phyloP scores from a whole-genome alignment of 2,888 invertebrate species.

The Stegophylla sp. region DNA sequence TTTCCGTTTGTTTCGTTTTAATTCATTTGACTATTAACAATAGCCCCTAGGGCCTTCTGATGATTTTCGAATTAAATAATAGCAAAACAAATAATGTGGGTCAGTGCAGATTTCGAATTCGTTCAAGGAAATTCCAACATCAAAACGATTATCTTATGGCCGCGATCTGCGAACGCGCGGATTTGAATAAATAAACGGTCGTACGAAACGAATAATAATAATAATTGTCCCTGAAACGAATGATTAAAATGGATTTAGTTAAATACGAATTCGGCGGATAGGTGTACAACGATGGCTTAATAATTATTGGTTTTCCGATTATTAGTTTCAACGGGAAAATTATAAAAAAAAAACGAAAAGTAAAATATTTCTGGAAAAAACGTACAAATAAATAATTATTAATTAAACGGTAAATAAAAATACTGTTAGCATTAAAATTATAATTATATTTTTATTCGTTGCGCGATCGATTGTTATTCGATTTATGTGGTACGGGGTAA shows the following conservation, averaged over 20 bases:
- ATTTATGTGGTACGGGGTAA: too few relatives aligned
- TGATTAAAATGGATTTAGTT: neutral
- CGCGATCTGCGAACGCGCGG: neutral
- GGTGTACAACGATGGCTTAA: neutral
- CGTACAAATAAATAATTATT: too few relatives aligned
- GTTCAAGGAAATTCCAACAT: conserved; percentile 22
- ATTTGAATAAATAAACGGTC: neutral
- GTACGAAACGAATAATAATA: neutral
- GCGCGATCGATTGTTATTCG: too few relatives aligned
- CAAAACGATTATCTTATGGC: neutral
- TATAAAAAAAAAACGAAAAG: too few relatives aligned
- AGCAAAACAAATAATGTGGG: conserved; percentile 22
- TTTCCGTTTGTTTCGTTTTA: neutral
- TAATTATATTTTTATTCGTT: too few relatives aligned
- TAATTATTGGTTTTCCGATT: neutral
- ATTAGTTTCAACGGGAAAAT: neutral
- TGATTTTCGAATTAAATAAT: conserved; percentile 20
- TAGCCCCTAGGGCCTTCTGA: neutral
- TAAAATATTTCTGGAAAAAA: too few relatives aligned
- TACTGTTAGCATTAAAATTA: too few relatives aligned
- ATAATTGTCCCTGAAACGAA: conserved; percentile 27
- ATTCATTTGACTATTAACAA: neutral
- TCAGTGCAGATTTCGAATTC: conserved; percentile 33
- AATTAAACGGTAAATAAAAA: too few relatives aligned
- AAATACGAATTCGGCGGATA: neutral